Conservation (phyloP, 1,140 invertebrate species). For the Ectropis grisescens region DNA sequence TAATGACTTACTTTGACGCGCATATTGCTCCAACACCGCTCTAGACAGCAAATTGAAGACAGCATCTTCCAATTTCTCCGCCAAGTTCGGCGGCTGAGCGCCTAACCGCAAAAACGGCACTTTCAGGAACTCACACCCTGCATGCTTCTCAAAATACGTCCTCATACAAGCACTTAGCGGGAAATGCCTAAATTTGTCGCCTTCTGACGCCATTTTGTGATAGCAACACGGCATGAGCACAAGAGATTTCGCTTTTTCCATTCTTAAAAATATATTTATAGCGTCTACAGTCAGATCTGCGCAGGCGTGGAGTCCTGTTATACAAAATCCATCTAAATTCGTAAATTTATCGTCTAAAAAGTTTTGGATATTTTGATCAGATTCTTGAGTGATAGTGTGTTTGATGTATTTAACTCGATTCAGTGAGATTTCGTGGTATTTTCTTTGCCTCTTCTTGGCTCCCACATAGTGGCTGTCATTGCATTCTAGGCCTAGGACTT, state of each 20-base stretch:
- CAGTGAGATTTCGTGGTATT: constrained; percentile 67
- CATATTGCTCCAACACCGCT: constrained; percentile 73
- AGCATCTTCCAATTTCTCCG: constrained; percentile 61
- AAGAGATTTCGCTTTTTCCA: constrained; percentile 71
- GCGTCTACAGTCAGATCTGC: constrained; percentile 84
- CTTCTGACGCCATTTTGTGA: constrained; percentile 74
- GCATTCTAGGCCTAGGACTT: constrained; percentile 82
- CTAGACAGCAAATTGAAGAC: constrained; percentile 73
- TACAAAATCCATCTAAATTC: constrained; percentile 27
- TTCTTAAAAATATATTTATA: constrained; percentile 78
- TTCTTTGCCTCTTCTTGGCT: constrained; percentile 74
- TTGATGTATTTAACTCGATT: constrained; percentile 71
- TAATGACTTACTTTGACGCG: constrained; percentile 69
- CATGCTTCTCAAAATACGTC: constrained; percentile 29
- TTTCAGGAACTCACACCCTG: constrained; percentile 60
- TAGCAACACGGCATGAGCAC: constrained; percentile 90
- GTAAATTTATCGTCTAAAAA: constrained; percentile 53
- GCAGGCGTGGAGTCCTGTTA: constrained; percentile 81
- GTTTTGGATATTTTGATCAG: constrained; percentile 54
- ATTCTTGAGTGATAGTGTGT: constrained; percentile 69
- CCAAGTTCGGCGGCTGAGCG: constrained; percentile 67
- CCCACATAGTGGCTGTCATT: constrained; percentile 72
- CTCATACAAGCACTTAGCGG: constrained; percentile 71
- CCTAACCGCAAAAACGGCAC: constrained; percentile 78
- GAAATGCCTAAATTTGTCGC: constrained; percentile 72